Percentiles rank a stretch among this genome's conserved stretches.
Conservation (phyloP, 92 coral and sea anemone species). For the Epizoanthus ramosus region DNA sequence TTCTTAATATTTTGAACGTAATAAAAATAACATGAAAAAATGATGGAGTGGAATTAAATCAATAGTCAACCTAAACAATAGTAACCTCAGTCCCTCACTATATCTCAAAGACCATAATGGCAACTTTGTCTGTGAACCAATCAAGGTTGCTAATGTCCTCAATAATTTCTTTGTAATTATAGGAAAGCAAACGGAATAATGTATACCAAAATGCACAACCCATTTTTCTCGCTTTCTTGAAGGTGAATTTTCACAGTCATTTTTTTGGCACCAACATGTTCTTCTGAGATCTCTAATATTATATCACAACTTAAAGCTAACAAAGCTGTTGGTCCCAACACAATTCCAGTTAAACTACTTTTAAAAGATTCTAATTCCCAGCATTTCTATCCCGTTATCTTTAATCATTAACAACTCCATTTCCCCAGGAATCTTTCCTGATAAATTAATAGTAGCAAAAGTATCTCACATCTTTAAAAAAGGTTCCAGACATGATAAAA, state of each 20-base stretch:
- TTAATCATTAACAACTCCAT: too few species aligned
- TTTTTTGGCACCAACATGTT: slow-evolving; percentile 11
- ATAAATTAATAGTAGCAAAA: slow-evolving; percentile 6
- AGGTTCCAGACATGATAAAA: slow-evolving; percentile 9
- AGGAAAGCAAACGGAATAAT: slow-evolving; percentile 2
- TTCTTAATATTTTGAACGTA: slow-evolving; percentile 21
- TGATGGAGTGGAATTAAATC: slow-evolving; percentile 16
- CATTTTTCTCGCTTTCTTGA: too few species aligned
- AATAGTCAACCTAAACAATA: slow-evolving; percentile 16
- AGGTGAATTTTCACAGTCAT: neutral
- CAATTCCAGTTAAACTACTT: too few species aligned
- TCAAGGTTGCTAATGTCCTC: slow-evolving; percentile 6
- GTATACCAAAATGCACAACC: neutral
- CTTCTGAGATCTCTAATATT: neutral
- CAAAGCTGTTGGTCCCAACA: slow-evolving; percentile 20
- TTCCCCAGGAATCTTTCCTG: too few species aligned
- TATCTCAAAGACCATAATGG: neutral
- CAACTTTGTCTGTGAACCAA: slow-evolving; percentile 12
- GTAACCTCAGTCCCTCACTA: slow-evolving; percentile 24
- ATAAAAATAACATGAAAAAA: neutral
- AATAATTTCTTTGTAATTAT: too few species aligned
- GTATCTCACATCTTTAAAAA: neutral
- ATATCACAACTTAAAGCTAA: slow-evolving; percentile 47
- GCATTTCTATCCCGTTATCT: too few species aligned
- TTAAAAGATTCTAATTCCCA: too few species aligned